Base-by-base conservation (phyloP, 1,140 invertebrate species). In the Bathynomus jamesi region DNA sequence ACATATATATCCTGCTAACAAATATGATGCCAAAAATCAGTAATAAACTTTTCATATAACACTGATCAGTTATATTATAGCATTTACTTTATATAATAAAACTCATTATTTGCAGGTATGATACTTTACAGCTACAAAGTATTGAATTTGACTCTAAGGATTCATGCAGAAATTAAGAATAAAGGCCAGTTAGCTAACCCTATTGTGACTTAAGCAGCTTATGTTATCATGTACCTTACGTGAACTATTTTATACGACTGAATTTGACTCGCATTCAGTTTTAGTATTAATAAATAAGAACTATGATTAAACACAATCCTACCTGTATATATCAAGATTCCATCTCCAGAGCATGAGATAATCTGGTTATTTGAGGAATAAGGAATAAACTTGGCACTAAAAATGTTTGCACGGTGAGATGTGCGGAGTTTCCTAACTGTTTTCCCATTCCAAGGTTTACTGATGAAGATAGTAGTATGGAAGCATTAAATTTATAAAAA, bases 371-470 rank as follows among this genome's bases (percentile, higher is more conserved):
- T 90, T 70, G 85, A 84, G 63, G 84, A 86, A 74, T 86, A 85
- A n/a, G 92, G 91, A 78, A 95, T 82, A 83, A 94, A 95, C 79
- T 92, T 92, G 21, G 92, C 92, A 85, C 91, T 92, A 80, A 95
- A 95, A 76, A 95, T 95, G 82, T 95, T 95, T 61, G 90, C 87
- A 77, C 86, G 84, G 80, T 95, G 93, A 78, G 87, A 88, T 29
- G 91, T 93, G 79, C 86, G 87, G 76, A 91, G 88, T 72, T 86
- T 81, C 30, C 82, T 82, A 70, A 87, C 77, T 29, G 86, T 84
- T 87, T 89, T 74, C 25, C 72, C 40, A n/a, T 70, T 64, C 68
- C 71, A 76, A 17, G 75, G 75, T 25, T 76, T 69, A 68, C 65
- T 77, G 67, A 64, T 71, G 67, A 72, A 32, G 61, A 28, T 31